These are phyloP conservation scores for Gymnarchus niloticus DNA, from an alignment of 2,113 vertebrate genomes.

Conservation along the genomic window DNA sequence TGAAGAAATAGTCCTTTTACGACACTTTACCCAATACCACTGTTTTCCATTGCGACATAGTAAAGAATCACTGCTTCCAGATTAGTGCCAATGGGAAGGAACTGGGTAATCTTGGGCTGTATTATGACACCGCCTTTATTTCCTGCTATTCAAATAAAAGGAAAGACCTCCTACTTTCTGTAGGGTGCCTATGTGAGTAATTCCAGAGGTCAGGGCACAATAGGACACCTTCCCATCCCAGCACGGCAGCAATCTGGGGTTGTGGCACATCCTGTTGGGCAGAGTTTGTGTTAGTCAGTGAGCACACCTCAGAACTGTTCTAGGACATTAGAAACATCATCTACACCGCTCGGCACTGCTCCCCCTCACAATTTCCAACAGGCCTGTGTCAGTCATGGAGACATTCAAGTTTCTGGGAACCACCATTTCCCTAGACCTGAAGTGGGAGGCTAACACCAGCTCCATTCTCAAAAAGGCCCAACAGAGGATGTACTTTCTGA, in stretches of 20 bases:
- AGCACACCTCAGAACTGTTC: not conserved
- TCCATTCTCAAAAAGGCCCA: too few relatives aligned
- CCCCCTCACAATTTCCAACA: too few relatives aligned
- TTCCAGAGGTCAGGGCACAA: not conserved
- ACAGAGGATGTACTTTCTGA: too few relatives aligned
- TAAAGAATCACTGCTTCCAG: constrained; percentile 36
- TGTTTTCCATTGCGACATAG: constrained; percentile 25
- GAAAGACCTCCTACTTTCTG: constrained; percentile 22
- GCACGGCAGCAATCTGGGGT: constrained; percentile 34
- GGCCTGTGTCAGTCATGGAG: too few relatives aligned
- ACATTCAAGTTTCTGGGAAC: too few relatives aligned
- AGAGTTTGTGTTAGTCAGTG: constrained; percentile 33
- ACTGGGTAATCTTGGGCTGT: constrained; percentile 33
- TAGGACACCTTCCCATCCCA: constrained; percentile 38
- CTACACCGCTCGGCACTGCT: too few relatives aligned
- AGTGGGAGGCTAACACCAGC: too few relatives aligned
- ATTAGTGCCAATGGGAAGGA: constrained; percentile 11
- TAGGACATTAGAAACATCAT: not conserved
- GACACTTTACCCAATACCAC: constrained; percentile 23
- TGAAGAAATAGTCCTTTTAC: not conserved
- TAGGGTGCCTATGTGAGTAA: constrained; percentile 30
- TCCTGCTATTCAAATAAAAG: constrained; percentile 27
- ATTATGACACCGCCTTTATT: constrained; percentile 27
- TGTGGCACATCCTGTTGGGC: constrained; percentile 37
- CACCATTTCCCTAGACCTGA: too few relatives aligned